Evolutionary conservation across 2,797 vertebrate species (phyloP).

Genomic region (Galaxias olidus): DNA sequence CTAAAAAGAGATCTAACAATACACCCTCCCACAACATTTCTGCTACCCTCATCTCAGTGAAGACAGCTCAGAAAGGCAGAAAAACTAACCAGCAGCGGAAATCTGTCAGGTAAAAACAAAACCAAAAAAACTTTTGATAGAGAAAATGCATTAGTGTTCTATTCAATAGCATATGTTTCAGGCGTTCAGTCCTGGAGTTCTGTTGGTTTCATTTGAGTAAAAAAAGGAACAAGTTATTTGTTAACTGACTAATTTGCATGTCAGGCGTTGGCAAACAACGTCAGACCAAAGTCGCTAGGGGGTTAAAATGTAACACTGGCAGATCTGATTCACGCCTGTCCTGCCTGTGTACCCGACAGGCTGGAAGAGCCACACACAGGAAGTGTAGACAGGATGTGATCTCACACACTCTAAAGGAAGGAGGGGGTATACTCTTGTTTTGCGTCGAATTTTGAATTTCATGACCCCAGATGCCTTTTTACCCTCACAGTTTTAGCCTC

Average conservation of each 20-base stretch:
- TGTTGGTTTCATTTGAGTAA: slow-evolving; percentile 14
- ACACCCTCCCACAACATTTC: slow-evolving; percentile 29
- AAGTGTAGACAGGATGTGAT: slow-evolving; percentile 45
- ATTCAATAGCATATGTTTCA: slow-evolving; percentile 23
- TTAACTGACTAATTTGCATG: slow-evolving; percentile 32
- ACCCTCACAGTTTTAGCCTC: background rate
- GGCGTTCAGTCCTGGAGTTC: slow-evolving; percentile 16
- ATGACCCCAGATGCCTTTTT: background rate
- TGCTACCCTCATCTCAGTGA: slow-evolving; percentile 13
- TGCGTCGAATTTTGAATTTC: slow-evolving; percentile 24
- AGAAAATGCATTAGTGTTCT: background rate
- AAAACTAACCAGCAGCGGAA: slow-evolving; percentile 29
- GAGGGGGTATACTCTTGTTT: background rate
- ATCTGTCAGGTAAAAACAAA: slow-evolving; percentile 36
- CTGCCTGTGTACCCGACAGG: slow-evolving; percentile 3
- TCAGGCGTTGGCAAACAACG: slow-evolving; percentile 25
- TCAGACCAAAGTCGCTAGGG: slow-evolving; percentile 17
- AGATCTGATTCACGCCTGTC: slow-evolving; percentile 13
- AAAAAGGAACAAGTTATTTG: slow-evolving; percentile 16
- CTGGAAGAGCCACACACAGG: slow-evolving; percentile 19
- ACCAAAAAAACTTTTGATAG: slow-evolving; percentile 41
- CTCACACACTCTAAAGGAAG: slow-evolving; percentile 2
- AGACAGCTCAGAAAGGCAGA: slow-evolving; percentile 37
- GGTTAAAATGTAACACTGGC: slow-evolving; percentile 19
- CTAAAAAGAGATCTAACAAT: slow-evolving; percentile 50